These are phyloP conservation scores for Phoebastria nigripes DNA, from an alignment of 2,797 vertebrate species.

Conservation along the genomic window DNA sequence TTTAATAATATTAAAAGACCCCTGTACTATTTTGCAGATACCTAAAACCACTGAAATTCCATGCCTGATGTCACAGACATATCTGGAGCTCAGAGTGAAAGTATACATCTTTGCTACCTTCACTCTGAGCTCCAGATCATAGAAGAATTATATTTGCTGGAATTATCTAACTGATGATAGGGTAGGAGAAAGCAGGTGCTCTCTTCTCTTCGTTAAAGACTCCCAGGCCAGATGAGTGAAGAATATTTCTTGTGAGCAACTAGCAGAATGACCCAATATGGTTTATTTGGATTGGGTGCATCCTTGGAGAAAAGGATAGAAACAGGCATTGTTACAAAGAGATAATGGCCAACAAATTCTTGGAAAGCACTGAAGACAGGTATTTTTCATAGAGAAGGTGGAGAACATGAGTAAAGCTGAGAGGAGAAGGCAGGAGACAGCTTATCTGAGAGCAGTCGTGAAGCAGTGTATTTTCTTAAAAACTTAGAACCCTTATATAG, in stretches of 20 bases:
- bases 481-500: neutral
- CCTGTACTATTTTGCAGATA: neutral
- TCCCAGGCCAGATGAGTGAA: neutral
- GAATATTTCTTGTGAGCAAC: neutral
- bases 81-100: neutral
- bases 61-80: neutral
- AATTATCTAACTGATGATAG: neutral
- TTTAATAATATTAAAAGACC: neutral
- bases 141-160: neutral
- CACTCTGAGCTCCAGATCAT: neutral
- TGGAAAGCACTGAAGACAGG: neutral
- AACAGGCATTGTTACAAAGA: neutral
- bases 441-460: neutral
- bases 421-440: neutral
- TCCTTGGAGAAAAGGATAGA: neutral
- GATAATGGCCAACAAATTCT: neutral
- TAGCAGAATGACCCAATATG: neutral
- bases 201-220: neutral
- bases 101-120: neutral
- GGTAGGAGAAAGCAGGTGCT: neutral
- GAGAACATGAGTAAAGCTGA: neutral
- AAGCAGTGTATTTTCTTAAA: neutral
- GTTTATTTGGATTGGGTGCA: neutral
- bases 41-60: neutral
- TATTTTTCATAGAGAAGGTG: neutral